Base-by-base conservation (phyloP, 1,140 invertebrate species). In the Drosophila azteca region DNA sequence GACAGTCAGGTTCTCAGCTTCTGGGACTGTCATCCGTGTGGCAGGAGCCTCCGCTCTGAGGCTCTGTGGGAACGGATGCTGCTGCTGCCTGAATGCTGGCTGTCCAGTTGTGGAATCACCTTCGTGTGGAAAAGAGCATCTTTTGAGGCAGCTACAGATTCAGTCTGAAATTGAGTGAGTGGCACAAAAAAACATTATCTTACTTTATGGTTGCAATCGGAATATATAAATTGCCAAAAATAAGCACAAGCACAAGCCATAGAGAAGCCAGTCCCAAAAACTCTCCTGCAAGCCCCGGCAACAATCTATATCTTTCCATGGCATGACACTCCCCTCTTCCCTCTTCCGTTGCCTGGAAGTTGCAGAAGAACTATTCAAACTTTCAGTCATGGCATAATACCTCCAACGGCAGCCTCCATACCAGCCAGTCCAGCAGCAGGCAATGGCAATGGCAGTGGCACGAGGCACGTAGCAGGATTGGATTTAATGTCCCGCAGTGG, bases 401-500 rank as follows among this genome's bases (percentile, higher is more conserved):
- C 81, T 85, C 78, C 58, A 77, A 64, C 77, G 77, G 74, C 77
- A 71, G 66, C 26, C n/a, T n/a, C n/a, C n/a, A n/a, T n/a, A 68
- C 3, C 31, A 35, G 31, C 31, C 59, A 74, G 74, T 74, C 69
- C 66, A 52, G 43, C 53, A 61, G 48, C 66, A 41, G 57, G 59
- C 73, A 66, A 70, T 60, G 63, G 58, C 72, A 39, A n/a, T 20
- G 17, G 17, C 17, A 4, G 35, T 31, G 50, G 77, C 67, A 69
- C 69, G 55, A 71, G 81, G 75, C 83, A 85, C 82, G 82, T 85
- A 88, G 61, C 82, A 69, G 75, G 79, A 87, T 87, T 87, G 75
- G 79, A 87, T 87, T 87, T 87, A 87, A 88, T 87, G 83, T 87
- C 83, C 83, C 83, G 62, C 84, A 88, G 79, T 88, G 84, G 84